Evolutionary conservation across 2,797 vertebrate genomes (phyloP).

Genomic region (Anableps anableps): DNA sequence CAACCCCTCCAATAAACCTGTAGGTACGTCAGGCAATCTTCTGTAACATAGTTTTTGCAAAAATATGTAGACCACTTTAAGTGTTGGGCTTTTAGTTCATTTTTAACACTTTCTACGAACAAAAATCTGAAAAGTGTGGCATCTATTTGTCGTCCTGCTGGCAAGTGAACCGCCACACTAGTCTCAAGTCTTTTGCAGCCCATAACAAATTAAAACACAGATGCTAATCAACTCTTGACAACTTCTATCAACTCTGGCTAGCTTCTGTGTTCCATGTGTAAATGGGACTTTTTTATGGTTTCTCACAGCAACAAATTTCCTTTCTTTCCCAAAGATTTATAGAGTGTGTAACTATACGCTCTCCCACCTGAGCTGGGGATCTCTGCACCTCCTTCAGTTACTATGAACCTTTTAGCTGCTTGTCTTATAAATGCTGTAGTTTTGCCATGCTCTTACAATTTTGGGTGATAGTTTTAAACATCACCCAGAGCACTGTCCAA

Average conservation of each 20-base stretch:
- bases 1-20: conserved; percentile 81
- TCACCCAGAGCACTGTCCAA: background rate
- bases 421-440: background rate
- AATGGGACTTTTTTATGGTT: background rate
- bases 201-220: background rate
- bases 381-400: background rate
- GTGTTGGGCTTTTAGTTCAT: background rate
- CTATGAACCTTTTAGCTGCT: background rate
- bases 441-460: background rate
- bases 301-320: background rate
- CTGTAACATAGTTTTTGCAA: conserved; percentile 25
- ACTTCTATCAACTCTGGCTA: background rate
- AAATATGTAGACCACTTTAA: background rate
- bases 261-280: background rate
- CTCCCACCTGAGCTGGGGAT: background rate
- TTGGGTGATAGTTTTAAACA: background rate
- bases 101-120: background rate
- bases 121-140: background rate
- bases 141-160: background rate
- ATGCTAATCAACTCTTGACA: background rate
- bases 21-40: conserved; percentile 71
- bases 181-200: background rate
- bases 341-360: background rate
- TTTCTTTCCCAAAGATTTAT: background rate
- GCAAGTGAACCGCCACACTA: background rate